Percentiles rank a stretch among this genome's conserved stretches.
Evolutionary conservation across 53 echinoderm and acorn worm species (phyloP).

Genomic region (Temnopleurus reevesii): DNA sequence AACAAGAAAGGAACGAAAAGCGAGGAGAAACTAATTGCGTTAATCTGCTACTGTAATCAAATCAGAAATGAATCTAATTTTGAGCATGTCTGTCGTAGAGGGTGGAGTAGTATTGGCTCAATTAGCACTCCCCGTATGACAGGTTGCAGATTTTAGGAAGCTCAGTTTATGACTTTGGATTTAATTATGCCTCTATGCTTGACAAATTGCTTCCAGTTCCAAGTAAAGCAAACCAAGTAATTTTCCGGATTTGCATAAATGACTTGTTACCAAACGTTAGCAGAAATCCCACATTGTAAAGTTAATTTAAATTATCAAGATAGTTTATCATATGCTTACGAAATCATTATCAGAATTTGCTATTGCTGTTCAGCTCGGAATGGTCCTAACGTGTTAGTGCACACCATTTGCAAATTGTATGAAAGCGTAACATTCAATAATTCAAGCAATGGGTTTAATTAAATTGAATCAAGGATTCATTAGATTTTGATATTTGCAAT

Average conservation of each 20-base stretch:
- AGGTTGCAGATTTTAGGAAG: background rate
- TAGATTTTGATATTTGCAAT: no score
- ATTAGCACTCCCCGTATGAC: slow-evolving; percentile 27
- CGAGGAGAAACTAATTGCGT: background rate
- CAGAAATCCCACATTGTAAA: no score
- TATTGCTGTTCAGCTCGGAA: no score
- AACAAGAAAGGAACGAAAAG: background rate
- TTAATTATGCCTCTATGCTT: slow-evolving; percentile 25
- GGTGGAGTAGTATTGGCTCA: slow-evolving; percentile 46
- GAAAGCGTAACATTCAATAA: no score
- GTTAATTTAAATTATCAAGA: no score
- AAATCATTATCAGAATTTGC: no score
- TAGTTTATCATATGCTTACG: no score
- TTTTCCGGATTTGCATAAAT: slow-evolving; percentile 13
- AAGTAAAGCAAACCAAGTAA: background rate
- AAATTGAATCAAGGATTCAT: no score
- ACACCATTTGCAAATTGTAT: no score
- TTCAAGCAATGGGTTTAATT: no score
- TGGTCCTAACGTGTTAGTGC: no score
- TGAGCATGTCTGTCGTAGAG: background rate
- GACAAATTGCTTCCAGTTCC: background rate
- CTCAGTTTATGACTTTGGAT: background rate
- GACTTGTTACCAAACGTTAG: background rate
- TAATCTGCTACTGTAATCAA: slow-evolving; percentile 42
- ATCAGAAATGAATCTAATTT: slow-evolving; percentile 7